Conservation (phyloP, 2,797 vertebrate species). For the Hipposideros larvatus region DNA sequence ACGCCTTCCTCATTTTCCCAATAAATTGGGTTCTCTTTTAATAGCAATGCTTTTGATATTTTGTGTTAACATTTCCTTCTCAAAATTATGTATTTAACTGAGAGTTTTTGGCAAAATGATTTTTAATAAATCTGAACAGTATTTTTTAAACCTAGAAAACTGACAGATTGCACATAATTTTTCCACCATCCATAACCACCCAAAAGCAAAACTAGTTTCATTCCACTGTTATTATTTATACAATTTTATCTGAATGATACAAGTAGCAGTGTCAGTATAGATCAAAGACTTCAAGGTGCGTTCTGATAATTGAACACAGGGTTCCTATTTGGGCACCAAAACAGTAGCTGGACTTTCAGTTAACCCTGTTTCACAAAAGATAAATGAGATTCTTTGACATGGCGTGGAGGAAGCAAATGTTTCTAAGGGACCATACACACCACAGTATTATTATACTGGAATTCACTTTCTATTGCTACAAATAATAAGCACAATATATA, state of each 20-base stretch:
- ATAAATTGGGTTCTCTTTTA: constrained; percentile 4
- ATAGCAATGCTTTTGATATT: constrained; percentile 30
- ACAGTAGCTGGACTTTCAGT: background rate
- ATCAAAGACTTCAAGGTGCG: background rate
- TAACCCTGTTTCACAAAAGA: background rate
- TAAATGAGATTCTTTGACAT: background rate
- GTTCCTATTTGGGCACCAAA: background rate
- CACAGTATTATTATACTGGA: background rate
- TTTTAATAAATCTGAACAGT: constrained; percentile 46
- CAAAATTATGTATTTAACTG: constrained; percentile 4
- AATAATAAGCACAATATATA: background rate
- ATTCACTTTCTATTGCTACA: background rate
- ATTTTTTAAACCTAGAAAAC: constrained; percentile 67
- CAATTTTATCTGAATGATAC: background rate
- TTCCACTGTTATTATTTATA: background rate
- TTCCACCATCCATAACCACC: constrained; percentile 45
- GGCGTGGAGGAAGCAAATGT: background rate
- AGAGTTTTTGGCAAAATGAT: constrained; percentile 26
- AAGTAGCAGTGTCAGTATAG: background rate
- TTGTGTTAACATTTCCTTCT: constrained; percentile 40
- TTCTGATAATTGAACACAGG: background rate
- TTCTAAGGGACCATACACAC: background rate
- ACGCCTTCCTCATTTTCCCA: background rate
- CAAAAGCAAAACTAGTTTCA: constrained; percentile 35
- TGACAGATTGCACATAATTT: constrained; percentile 69